Conservation (phyloP, 2,888 invertebrate genomes). For the Anthophora plumipes region DNA sequence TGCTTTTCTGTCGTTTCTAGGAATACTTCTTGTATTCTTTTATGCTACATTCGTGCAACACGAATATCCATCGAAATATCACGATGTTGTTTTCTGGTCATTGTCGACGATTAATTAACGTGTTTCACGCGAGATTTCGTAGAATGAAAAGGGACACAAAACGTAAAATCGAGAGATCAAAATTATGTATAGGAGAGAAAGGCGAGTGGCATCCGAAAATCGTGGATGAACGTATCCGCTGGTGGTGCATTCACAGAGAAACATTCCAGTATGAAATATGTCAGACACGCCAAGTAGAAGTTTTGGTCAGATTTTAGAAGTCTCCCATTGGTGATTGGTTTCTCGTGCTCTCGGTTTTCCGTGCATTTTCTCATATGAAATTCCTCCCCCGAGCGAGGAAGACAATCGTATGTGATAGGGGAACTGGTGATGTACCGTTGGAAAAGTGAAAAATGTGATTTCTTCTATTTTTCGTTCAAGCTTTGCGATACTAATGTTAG, state of each 20-base stretch:
- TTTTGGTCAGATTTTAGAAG: slow-evolving; percentile 48
- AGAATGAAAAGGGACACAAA: neutral
- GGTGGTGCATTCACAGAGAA: slow-evolving; percentile 63
- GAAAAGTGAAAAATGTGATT: neutral
- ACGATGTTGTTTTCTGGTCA: neutral
- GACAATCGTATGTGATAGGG: neutral
- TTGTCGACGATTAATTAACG: slow-evolving; percentile 22
- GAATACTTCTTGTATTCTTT: too few species aligned
- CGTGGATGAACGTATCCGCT: slow-evolving; percentile 56
- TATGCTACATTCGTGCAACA: too few species aligned
- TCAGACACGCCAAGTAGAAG: slow-evolving; percentile 63
- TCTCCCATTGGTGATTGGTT: slow-evolving; percentile 42
- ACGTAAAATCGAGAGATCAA: slow-evolving; percentile 33
- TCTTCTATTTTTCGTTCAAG: neutral
- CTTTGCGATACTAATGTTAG: too few species aligned
- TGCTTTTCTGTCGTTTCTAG: too few species aligned
- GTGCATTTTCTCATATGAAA: slow-evolving; percentile 31
- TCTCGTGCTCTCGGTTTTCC: neutral
- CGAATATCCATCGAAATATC: neutral
- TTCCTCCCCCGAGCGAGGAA: neutral
- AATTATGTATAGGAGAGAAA: slow-evolving; percentile 32
- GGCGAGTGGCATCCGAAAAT: slow-evolving; percentile 60
- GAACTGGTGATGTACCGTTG: neutral
- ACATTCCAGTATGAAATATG: slow-evolving; percentile 69
- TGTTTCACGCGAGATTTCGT: too few species aligned